Evolutionary conservation across 2,113 vertebrate species (phyloP), one percentile per base, ranked within the genome.

Genomic region (Abramis brama): DNA sequence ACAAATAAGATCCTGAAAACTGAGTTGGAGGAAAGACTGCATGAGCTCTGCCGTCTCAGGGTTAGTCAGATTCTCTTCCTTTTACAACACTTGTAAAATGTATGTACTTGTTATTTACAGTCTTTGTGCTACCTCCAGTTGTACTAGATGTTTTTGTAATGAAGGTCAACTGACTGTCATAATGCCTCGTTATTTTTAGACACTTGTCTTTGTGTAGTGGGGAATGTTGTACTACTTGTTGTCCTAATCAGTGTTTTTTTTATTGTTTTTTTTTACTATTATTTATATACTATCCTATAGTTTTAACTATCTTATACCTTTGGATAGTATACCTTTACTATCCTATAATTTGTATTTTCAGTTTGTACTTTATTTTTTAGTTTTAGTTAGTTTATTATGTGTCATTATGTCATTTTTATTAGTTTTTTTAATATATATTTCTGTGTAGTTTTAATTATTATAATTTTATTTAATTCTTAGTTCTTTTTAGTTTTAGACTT

Each of bases 1-100:
- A 82, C 89, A 78, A 92, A 93, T 0, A 15, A 79, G 60, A 86
- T 60, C n/a, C 71, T 95, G 36, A 91, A 87, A 82, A 86, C 30
- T 1, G 64, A 87, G 77, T 79, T 94, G 15, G 82, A 86, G 70
- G 74, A 86, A 76, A 84, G 91, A 66, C 84, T 85, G 82, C 85
- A 87, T 10, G 92, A 93, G 33, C 88, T 90, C 0, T 7, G 9
- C 43, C 13, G 3, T 2, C 86, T 93, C 50, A 92, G 90, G 92
- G 94, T 95, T 85, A 77, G 91, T 90, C 17, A 60, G 4, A 12
- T 5, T 64, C n/a, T 2, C 4, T 17, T 12, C 25, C 55, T 9
- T 6, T 30, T 74, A 75, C 0, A 30, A 57, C 8, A 59, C 43
- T 81, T 45, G 23, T n/a, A 79, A 62, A 62, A 62, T 6, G 1